A percentile compares a stretch with the other conserved stretches of the same genome.
Evolutionary conservation across 1,140 invertebrate species (phyloP).

Genomic region (Gyrodactylus salaris): DNA sequence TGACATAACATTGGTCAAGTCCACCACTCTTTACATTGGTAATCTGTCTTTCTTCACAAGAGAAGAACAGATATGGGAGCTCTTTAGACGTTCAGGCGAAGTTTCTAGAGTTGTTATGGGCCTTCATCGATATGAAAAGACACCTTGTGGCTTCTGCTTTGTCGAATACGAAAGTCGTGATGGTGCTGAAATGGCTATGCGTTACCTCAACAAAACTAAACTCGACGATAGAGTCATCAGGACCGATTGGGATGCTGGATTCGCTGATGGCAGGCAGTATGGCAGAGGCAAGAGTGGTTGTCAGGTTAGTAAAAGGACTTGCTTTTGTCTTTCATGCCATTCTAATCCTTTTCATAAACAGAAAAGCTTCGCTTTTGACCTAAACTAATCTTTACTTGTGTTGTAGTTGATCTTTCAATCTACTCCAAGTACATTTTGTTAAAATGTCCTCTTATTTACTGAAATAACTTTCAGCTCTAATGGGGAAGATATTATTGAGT

Average conservation of each 20-base stretch:
- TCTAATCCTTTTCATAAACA: not conserved
- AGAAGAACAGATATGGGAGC: slow-evolving; percentile 89
- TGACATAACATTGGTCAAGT: not conserved
- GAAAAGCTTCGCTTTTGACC: not conserved
- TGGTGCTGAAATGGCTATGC: slow-evolving; percentile 68
- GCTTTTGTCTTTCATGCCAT: no score
- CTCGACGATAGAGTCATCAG: slow-evolving; percentile 81
- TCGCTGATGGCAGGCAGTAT: slow-evolving; percentile 85
- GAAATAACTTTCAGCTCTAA: no score
- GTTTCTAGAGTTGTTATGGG: slow-evolving; percentile 86
- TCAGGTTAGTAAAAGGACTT: slow-evolving; percentile 48
- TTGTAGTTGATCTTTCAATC: no score
- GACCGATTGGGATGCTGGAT: slow-evolving; percentile 96
- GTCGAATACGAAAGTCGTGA: slow-evolving; percentile 43
- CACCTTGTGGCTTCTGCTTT: slow-evolving; percentile 97
- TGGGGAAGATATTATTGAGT: no score
- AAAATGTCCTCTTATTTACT: no score
- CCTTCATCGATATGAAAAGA: slow-evolving; percentile 80
- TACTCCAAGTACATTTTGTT: no score
- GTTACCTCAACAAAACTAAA: slow-evolving; percentile 77
- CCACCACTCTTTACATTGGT: slow-evolving; percentile 56
- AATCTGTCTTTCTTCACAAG: slow-evolving; percentile 94
- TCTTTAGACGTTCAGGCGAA: slow-evolving; percentile 79
- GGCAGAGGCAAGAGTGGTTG: slow-evolving; percentile 88
- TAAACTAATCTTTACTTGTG: no score